Percentiles rank a stretch among this genome's conserved stretches.
Evolutionary conservation across 2,888 invertebrate species (phyloP).

Genomic region (Noctuana brunneofusca): DNA sequence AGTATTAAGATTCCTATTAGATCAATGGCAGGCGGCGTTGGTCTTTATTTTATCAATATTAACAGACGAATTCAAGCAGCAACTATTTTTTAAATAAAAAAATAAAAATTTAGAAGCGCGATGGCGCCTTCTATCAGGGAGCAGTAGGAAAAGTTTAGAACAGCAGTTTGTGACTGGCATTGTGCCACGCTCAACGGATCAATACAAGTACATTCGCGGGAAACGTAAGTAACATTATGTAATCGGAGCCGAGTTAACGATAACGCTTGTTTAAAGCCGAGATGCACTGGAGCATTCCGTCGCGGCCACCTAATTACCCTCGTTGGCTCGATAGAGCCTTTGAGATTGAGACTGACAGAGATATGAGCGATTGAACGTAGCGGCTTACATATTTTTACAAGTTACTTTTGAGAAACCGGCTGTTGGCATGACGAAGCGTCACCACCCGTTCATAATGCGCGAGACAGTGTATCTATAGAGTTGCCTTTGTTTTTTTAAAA

Average conservation of each 20-base stretch:
- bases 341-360: constrained; percentile 1
- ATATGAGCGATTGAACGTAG: background rate
- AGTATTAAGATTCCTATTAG: no score
- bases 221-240: constrained; percentile 66
- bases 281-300: constrained; percentile 25
- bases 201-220: constrained; percentile 55
- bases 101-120: background rate
- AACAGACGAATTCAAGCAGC: background rate
- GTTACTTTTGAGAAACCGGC: no score
- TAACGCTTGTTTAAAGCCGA: constrained; percentile 44
- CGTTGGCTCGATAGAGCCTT: background rate
- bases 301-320: constrained; percentile 17
- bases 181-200: constrained; percentile 70
- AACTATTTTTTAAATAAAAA: background rate
- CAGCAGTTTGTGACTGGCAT: constrained; percentile 70
- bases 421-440: no score
- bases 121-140: constrained; percentile 12
- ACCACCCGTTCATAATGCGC: no score
- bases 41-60: no score
- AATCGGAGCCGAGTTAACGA: constrained; percentile 58
- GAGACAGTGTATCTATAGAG: no score
- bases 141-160: constrained; percentile 49
- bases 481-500: no score
- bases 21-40: no score
- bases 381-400: no score